Evolutionary conservation across 2,888 invertebrate genomes (phyloP).

Genomic region (Amblyteles armatorius): DNA sequence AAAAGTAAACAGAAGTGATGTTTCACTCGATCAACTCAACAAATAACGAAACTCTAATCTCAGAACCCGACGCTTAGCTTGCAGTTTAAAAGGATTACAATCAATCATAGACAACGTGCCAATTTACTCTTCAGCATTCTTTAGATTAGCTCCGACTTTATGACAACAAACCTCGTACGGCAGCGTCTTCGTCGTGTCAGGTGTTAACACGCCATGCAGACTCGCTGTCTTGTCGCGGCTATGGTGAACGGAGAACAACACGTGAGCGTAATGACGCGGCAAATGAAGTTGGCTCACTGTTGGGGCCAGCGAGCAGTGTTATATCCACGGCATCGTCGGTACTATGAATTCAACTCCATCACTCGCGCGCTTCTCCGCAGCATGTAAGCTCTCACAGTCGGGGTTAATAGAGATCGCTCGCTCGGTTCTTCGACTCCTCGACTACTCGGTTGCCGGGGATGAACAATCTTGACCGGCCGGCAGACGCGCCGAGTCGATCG

Average conservation of each 20-base stretch:
- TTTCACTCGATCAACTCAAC: too few relatives aligned
- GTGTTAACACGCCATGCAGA: conserved; percentile 6
- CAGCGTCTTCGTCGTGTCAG: background rate
- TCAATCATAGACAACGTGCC: background rate
- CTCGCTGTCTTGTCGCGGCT: background rate
- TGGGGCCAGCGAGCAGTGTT: background rate
- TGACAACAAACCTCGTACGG: conserved; percentile 5
- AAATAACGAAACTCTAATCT: too few relatives aligned
- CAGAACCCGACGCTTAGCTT: background rate
- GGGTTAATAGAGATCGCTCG: conserved; percentile 82
- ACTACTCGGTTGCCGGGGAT: background rate
- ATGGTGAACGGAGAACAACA: background rate
- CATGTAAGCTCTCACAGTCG: conserved; percentile 64
- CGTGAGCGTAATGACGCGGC: conserved; percentile 12
- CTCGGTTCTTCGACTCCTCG: conserved; percentile 68
- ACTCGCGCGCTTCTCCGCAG: conserved; percentile 65
- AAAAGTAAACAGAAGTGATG: too few relatives aligned
- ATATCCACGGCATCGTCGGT: background rate
- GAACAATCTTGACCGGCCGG: background rate
- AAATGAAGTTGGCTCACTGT: conserved; percentile 9
- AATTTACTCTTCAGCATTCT: background rate
- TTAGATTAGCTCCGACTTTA: background rate
- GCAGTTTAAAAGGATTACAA: background rate
- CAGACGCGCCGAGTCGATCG: background rate
- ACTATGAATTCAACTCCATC: conserved; percentile 74